Evolutionary conservation across 2,113 vertebrate genomes (phyloP), one percentile per base, ranked within the genome.

Genomic region (Carettochelys insculpta): DNA sequence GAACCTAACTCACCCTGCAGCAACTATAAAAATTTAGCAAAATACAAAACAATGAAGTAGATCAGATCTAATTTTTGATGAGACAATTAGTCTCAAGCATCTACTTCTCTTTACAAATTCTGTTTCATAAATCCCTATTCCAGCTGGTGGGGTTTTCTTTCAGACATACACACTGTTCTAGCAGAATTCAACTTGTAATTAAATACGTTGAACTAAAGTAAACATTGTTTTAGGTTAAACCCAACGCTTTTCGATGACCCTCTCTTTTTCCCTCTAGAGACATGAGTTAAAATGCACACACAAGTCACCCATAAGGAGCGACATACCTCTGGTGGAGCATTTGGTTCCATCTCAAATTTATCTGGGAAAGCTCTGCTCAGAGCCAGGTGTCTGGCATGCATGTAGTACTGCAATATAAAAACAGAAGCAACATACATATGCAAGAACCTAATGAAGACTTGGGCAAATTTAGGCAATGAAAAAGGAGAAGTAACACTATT

Each of bases 291-390:
- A 91, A 73, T 11, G 79, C 41, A 82, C 48, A 91, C 71, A 13
- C 95, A 86, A 77, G 29, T 48, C 14, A 56, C 68, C 4, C 92
- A 79, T 83, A 65, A 73, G 92, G 93, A 73, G 22, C 90, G 82
- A 47, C 2, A 71, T 98, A 99, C 99, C 98, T 96, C 97, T 73
- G 98, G 97, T n/a, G 98, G 97, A 56, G 98, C 97, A 58, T 92
- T 96, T 43, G 97, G 97, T 82, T 99, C 99, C 97, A 98, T 95
- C 82, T 98, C 98, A 85, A 99, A 99, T 96, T 98, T 98, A 5
- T 99, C 98, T 31, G 99, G 99, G 94, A 99, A 99, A n/a, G 98
- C 97, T 97, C 98, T 98, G 97, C 98, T 98, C 76, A 99, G 97
- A 9, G 99, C 98, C 91, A 99, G 94, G 83, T 98, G 98, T 27